Evolutionary conservation across 2,797 vertebrate species (phyloP).

Genomic region (Esox lucius): DNA sequence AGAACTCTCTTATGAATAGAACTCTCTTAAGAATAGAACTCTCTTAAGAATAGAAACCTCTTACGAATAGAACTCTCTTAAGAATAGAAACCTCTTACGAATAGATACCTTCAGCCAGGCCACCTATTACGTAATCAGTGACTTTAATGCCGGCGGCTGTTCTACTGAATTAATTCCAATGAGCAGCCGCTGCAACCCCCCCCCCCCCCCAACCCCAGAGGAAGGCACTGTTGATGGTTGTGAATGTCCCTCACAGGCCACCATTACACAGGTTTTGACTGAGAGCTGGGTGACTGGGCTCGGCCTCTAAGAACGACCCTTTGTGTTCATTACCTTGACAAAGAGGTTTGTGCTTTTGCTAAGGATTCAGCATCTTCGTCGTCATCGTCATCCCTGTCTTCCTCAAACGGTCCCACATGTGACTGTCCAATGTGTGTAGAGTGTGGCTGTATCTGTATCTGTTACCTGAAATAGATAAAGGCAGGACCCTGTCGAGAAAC

Average conservation of each 20-base stretch:
- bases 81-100: too few species aligned
- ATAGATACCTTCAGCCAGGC: too few species aligned
- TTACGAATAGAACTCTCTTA: too few species aligned
- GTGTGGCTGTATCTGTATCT: slow-evolving; percentile 34
- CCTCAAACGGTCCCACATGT: slow-evolving; percentile 16
- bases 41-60: too few species aligned
- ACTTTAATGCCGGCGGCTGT: slow-evolving; percentile 48
- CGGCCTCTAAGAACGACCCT: slow-evolving; percentile 32
- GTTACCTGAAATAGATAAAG: slow-evolving; percentile 61
- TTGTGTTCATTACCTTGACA: slow-evolving; percentile 46
- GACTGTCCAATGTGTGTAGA: slow-evolving; percentile 9
- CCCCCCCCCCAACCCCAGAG: slow-evolving; percentile 59
- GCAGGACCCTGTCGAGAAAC: slow-evolving; percentile 56
- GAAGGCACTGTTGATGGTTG: slow-evolving; percentile 79
- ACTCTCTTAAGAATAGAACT: too few species aligned
- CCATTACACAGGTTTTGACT: slow-evolving; percentile 65
- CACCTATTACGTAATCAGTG: too few species aligned
- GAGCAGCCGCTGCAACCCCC: slow-evolving; percentile 41
- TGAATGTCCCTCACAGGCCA: slow-evolving; percentile 63
- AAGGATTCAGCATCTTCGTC: slow-evolving; percentile 34
- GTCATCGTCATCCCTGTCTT: slow-evolving; percentile 29
- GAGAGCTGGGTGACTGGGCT: slow-evolving; percentile 61
- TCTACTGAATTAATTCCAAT: slow-evolving; percentile 46
- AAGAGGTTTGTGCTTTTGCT: slow-evolving; percentile 44
- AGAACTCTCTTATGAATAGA: too few species aligned